Percentiles rank a stretch among this genome's conserved stretches.
Conservation (phyloP, 2,888 invertebrate species). For the Campoletis raptor region DNA sequence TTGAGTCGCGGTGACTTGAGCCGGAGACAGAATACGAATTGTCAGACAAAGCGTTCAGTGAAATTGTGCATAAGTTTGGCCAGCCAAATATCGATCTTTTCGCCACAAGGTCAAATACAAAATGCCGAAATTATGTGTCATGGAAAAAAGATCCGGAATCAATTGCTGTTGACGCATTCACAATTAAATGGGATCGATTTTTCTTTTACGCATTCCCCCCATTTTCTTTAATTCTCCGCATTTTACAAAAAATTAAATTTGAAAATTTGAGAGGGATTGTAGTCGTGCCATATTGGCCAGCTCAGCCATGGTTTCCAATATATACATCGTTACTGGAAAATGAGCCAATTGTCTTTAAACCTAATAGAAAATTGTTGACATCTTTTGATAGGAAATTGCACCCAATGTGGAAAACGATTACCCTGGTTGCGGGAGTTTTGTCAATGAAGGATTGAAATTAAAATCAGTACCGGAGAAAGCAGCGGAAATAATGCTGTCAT, state of each 20-base stretch:
- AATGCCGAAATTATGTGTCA: conserved; percentile 27
- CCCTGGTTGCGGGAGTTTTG: conserved; percentile 48
- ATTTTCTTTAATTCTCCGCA: conserved; percentile 37
- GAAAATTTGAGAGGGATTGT: conserved; percentile 36
- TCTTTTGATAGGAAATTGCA: conserved; percentile 6
- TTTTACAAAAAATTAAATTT: conserved; percentile 31
- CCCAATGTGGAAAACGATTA: conserved; percentile 23
- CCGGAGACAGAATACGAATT: neutral
- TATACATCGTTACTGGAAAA: conserved; percentile 31
- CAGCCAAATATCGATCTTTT: conserved; percentile 49
- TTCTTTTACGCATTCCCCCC: conserved; percentile 59
- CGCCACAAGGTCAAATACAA: conserved; percentile 39
- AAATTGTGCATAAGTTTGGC: conserved; percentile 25
- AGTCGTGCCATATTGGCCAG: conserved; percentile 42
- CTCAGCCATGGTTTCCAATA: conserved; percentile 46
- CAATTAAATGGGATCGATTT: conserved; percentile 32
- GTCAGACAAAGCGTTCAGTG: neutral
- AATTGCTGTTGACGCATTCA: conserved; percentile 47
- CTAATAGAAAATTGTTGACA: conserved; percentile 22
- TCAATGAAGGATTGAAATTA: conserved; percentile 20
- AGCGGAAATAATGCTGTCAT: neutral
- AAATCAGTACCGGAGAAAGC: conserved; percentile 25
- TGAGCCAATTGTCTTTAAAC: conserved; percentile 34
- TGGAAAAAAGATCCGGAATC: conserved; percentile 47
- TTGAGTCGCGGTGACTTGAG: no score